Conservation (phyloP, 2,113 vertebrate species). For the Cynoglossus semilaevis region DNA sequence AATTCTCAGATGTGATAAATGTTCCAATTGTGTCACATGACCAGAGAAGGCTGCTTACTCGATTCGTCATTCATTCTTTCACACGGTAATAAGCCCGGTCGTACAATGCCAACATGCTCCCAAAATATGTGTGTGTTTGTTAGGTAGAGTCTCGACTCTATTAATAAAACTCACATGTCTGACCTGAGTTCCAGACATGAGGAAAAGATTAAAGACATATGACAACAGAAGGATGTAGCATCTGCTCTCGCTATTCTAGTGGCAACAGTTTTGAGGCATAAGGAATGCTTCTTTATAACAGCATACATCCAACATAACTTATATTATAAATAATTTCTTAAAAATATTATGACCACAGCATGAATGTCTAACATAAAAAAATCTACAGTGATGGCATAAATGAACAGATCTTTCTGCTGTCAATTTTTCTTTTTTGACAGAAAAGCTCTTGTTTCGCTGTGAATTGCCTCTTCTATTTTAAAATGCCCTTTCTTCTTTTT, state of each 20-base stretch:
- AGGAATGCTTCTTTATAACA: slow-evolving; percentile 79
- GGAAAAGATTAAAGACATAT: slow-evolving; percentile 17
- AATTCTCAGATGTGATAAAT: slow-evolving; percentile 26
- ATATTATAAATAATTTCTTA: slow-evolving; percentile 79
- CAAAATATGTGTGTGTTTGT: slow-evolving; percentile 27
- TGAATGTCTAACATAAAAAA: slow-evolving; percentile 64
- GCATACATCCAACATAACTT: slow-evolving; percentile 80
- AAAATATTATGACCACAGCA: slow-evolving; percentile 75
- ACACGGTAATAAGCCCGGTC: slow-evolving; percentile 31
- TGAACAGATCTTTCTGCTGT: slow-evolving; percentile 61
- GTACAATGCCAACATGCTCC: slow-evolving; percentile 47
- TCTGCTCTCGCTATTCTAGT: slow-evolving; percentile 65
- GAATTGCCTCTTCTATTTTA: slow-evolving; percentile 48
- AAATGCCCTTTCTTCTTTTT: slow-evolving; percentile 66
- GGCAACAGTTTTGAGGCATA: slow-evolving; percentile 74
- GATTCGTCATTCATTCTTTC: slow-evolving; percentile 36
- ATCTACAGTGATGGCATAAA: slow-evolving; percentile 70
- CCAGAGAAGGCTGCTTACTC: slow-evolving; percentile 27
- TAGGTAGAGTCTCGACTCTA: slow-evolving; percentile 35
- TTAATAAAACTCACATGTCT: slow-evolving; percentile 19
- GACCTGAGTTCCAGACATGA: slow-evolving; percentile 20
- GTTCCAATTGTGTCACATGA: slow-evolving; percentile 31
- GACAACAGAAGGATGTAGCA: slow-evolving; percentile 56
- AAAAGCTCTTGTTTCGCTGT: slow-evolving; percentile 51
- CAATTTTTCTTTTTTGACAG: slow-evolving; percentile 53